Conservation (phyloP, 1,140 invertebrate genomes). For the Drosophila pseudoobscura region DNA sequence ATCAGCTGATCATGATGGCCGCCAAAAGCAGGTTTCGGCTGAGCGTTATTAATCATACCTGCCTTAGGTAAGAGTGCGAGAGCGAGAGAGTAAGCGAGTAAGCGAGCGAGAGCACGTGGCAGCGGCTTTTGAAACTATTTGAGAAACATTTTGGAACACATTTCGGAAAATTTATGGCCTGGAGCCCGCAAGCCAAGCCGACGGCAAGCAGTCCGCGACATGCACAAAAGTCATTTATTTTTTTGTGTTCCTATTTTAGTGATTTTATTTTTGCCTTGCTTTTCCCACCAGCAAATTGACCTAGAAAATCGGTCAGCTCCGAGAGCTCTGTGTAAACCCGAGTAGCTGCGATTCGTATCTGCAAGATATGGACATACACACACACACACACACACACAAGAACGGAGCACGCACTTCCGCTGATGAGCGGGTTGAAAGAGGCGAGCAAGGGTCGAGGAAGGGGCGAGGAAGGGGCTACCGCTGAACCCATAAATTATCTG, state of each 20-base stretch:
- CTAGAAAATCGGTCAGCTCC: slow-evolving; percentile 60
- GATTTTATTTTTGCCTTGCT: not conserved
- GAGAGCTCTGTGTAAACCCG: not conserved
- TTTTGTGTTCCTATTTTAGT: slow-evolving; percentile 25
- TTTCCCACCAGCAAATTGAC: slow-evolving; percentile 35
- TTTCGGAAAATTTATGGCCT: slow-evolving; percentile 51
- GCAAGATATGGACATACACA: slow-evolving; percentile 53
- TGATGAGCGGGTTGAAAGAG: slow-evolving; percentile 26
- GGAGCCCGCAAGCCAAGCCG: slow-evolving; percentile 53
- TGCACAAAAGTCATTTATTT: slow-evolving; percentile 79
- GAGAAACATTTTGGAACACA: slow-evolving; percentile 61
- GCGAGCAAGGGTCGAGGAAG: not conserved
- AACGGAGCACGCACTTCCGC: slow-evolving; percentile 66
- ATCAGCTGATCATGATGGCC: slow-evolving; percentile 80
- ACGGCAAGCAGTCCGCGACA: slow-evolving; percentile 58
- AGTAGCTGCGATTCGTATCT: slow-evolving; percentile 66
- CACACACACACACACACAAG: not conserved
- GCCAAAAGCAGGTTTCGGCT: slow-evolving; percentile 71
- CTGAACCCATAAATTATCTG: slow-evolving; percentile 69
- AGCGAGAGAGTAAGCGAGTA: slow-evolving; percentile 4
- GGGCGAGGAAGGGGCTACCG: slow-evolving; percentile 19
- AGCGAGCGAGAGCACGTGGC: slow-evolving; percentile 20
- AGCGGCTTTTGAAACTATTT: slow-evolving; percentile 48
- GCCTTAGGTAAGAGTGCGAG: slow-evolving; percentile 11
- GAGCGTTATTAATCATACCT: slow-evolving; percentile 68